A percentile compares a stretch with the other conserved stretches of the same genome.
phyloP scores from a whole-genome alignment of 2,797 vertebrate species.

The Trematomus bernacchii region DNA sequence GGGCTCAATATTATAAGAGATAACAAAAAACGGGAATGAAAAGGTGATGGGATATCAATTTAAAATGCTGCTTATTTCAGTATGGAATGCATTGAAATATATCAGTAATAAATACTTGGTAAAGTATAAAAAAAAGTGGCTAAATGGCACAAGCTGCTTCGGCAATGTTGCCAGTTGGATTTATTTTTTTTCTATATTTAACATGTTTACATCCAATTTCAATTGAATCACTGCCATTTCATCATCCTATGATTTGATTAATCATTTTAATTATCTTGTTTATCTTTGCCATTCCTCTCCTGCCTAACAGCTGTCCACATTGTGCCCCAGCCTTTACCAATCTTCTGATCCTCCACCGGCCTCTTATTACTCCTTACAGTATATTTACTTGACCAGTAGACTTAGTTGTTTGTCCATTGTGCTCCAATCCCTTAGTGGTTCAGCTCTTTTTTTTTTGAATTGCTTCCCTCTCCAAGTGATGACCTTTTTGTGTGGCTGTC shows the following conservation, averaged over 20 bases:
- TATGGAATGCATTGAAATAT: neutral
- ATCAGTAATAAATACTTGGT: neutral
- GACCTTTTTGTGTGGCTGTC: neutral
- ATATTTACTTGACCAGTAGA: neutral
- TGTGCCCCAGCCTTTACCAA: neutral
- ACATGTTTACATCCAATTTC: too few relatives aligned
- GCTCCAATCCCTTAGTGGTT: too few relatives aligned
- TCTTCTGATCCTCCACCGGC: constrained; percentile 11
- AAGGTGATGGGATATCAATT: neutral
- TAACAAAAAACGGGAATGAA: neutral
- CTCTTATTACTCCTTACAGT: neutral
- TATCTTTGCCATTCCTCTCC: neutral
- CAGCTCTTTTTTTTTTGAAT: constrained; percentile 1
- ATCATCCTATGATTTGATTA: neutral
- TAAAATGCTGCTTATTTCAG: constrained; percentile 2
- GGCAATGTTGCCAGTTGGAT: neutral
- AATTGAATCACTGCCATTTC: neutral
- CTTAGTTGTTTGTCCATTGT: neutral
- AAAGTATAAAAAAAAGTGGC: neutral
- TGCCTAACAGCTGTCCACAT: neutral
- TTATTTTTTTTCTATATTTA: too few relatives aligned
- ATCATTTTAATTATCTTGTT: neutral
- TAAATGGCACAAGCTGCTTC: neutral
- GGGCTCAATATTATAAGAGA: constrained; percentile 11
- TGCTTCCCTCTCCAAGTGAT: neutral